Evolutionary conservation across 2,797 vertebrate genomes (phyloP).

Genomic region (Loriculus beryllinus): DNA sequence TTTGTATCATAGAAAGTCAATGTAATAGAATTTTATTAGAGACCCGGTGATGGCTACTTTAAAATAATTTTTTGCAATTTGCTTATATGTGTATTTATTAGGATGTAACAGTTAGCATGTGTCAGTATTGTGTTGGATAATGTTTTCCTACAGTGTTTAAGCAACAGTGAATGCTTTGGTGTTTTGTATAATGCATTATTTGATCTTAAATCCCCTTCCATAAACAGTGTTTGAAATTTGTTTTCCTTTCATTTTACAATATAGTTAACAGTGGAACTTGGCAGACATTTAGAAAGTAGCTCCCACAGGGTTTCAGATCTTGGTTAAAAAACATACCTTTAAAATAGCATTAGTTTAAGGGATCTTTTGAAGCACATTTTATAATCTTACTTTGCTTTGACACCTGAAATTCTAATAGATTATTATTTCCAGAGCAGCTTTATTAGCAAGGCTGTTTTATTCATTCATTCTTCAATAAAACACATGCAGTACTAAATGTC

Average conservation of each 20-base stretch:
- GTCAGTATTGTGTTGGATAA: conserved; percentile 4
- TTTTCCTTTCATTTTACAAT: conserved; percentile 19
- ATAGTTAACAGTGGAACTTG: background rate
- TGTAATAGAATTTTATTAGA: conserved; percentile 21
- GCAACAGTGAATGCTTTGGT: conserved; percentile 22
- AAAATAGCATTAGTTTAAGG: background rate
- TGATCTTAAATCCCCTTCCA: conserved; percentile 10
- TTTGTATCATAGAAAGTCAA: conserved; percentile 13
- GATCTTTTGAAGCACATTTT: background rate
- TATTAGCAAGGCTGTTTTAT: background rate
- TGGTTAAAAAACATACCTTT: background rate
- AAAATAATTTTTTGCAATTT: background rate
- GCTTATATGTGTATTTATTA: conserved; percentile 14
- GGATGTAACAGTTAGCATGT: conserved; percentile 21
- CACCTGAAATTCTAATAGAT: background rate
- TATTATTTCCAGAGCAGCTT: conserved; percentile 3
- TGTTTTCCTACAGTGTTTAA: background rate
- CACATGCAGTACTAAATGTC: background rate
- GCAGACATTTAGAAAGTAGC: background rate
- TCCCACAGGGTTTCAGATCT: background rate
- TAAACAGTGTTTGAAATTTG: conserved; percentile 1
- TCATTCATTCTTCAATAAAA: conserved; percentile 36
- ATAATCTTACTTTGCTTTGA: conserved; percentile 8
- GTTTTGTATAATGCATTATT: conserved; percentile 34
- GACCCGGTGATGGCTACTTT: background rate